A percentile compares a stretch with the other conserved stretches of the same genome.
phyloP scores from a whole-genome alignment of 2,888 invertebrate species.

The Hetaerina titia region DNA sequence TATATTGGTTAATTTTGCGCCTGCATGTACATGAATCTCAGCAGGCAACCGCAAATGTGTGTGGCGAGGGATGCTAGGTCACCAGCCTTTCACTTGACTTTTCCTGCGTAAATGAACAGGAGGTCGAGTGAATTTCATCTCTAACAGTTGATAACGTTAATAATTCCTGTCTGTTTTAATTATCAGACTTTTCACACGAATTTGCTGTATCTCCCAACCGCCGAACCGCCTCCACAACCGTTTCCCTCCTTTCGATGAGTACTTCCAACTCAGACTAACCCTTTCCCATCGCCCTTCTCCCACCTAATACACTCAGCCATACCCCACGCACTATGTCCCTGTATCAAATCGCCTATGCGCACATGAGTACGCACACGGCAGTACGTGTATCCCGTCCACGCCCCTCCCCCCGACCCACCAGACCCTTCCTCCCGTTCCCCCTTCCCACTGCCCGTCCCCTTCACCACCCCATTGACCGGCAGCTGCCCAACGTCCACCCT shows the following conservation, averaged over 20 bases:
- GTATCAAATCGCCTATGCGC: neutral
- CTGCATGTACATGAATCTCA: too few species aligned
- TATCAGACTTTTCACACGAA: too few species aligned
- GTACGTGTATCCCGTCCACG: neutral
- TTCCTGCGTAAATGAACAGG: too few species aligned
- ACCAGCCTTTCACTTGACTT: too few species aligned
- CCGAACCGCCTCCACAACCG: neutral
- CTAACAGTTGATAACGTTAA: too few species aligned
- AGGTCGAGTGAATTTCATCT: too few species aligned
- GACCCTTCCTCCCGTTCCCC: neutral
- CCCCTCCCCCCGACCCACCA: neutral
- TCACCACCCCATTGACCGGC: slow-evolving; percentile 4
- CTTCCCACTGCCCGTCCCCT: neutral
- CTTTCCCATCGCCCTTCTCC: neutral
- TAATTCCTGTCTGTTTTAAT: too few species aligned
- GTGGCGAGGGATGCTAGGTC: too few species aligned
- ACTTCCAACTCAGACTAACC: too few species aligned
- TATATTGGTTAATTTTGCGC: too few species aligned
- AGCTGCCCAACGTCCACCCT: slow-evolving; percentile 37
- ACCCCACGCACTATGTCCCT: neutral
- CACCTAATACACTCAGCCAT: neutral
- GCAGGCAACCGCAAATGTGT: too few species aligned
- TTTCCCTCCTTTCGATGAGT: neutral
- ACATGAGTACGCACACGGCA: neutral
- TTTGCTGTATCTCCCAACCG: neutral